These are phyloP conservation scores for Ametastegia equiseti DNA, from an alignment of 2,888 invertebrate genomes.

Conservation along the genomic window DNA sequence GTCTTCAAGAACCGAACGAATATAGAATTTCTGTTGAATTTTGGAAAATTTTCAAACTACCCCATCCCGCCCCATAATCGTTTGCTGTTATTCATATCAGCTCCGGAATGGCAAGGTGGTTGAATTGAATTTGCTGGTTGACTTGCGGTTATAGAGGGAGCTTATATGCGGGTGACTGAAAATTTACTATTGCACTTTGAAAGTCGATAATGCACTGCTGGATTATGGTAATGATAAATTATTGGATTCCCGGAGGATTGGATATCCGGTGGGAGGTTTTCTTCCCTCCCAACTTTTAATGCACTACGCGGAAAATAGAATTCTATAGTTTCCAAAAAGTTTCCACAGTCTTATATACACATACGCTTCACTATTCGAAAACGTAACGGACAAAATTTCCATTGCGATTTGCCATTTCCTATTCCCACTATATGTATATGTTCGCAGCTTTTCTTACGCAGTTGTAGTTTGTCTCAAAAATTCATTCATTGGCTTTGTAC, in stretches of 20 bases:
- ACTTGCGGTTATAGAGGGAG: not conserved
- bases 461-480: no score
- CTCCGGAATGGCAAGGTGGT: not conserved
- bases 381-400: no score
- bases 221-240: constrained; percentile 38
- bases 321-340: not conserved
- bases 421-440: no score
- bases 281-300: not conserved
- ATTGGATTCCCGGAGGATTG: not conserved
- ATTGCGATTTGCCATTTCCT: no score
- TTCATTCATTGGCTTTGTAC: no score
- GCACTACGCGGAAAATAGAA: not conserved
- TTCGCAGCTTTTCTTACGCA: no score
- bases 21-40: no score
- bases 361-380: not conserved
- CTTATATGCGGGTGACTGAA: not conserved
- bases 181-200: constrained; percentile 35
- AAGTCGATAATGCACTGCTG: constrained; percentile 25
- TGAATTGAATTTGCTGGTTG: not conserved
- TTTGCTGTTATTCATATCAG: no score
- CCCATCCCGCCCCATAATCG: no score
- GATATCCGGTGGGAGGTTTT: not conserved
- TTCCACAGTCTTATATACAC: not conserved
- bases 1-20: no score
- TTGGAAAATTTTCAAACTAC: no score